phyloP scores from a whole-genome alignment of 2,888 invertebrate species.

The Agriopis marginaria region DNA sequence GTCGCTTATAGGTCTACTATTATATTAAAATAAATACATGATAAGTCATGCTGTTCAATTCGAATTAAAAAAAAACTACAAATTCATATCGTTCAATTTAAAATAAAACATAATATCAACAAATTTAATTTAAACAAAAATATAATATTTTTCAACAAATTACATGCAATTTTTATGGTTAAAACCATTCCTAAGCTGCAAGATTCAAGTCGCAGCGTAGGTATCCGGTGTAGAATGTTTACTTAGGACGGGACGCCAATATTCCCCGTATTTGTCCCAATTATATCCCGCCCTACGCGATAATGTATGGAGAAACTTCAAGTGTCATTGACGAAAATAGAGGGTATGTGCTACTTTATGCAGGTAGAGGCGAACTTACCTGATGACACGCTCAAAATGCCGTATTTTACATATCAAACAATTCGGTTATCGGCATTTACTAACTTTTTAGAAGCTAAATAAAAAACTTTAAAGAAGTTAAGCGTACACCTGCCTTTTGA shows the following conservation, averaged over 20 bases:
- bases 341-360: conserved; percentile 56
- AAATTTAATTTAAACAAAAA: too few species aligned
- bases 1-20: too few species aligned
- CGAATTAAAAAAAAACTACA: too few species aligned
- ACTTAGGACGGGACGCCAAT: conserved; percentile 66
- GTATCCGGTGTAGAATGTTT: conserved; percentile 55
- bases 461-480: not conserved
- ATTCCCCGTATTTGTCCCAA: conserved; percentile 67
- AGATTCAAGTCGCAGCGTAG: conserved; percentile 5
- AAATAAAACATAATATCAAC: too few species aligned
- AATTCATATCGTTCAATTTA: too few species aligned
- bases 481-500: not conserved
- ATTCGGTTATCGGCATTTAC: not conserved
- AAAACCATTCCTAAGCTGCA: not conserved
- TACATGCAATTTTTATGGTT: not conserved
- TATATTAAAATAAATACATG: too few species aligned
- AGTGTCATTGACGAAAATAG: conserved; percentile 48
- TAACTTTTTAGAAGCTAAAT: not conserved
- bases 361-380: conserved; percentile 43
- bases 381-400: not conserved
- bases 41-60: too few species aligned
- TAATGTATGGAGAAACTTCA: conserved; percentile 49
- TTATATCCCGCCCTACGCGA: conserved; percentile 62
- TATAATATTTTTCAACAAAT: too few species aligned
- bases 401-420: not conserved